Conservation (phyloP, 2,797 vertebrate species). For the Choloepus didactylus region DNA sequence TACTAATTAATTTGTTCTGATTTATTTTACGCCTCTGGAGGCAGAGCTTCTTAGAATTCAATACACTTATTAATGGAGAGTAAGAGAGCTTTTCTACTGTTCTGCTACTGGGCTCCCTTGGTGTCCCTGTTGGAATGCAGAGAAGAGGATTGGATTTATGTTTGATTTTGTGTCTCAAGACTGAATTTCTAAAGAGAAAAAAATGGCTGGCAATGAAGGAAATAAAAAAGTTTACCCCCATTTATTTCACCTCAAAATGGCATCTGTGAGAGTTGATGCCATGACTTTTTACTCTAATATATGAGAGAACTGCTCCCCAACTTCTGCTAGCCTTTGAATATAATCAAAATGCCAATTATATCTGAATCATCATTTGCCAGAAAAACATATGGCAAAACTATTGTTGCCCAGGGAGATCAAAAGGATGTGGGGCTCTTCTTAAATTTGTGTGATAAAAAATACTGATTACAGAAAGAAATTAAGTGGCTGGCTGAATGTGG, state of each 20-base stretch:
- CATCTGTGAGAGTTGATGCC: not conserved
- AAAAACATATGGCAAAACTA: conserved; percentile 50
- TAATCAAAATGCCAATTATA: conserved; percentile 48
- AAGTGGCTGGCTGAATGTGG: conserved; percentile 27
- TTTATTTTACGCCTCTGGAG: conserved; percentile 59
- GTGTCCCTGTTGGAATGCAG: not conserved
- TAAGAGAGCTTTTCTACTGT: conserved; percentile 1
- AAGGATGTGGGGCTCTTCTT: not conserved
- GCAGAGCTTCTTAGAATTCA: conserved; percentile 56
- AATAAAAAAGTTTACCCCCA: not conserved
- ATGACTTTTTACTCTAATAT: not conserved
- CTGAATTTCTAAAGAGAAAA: conserved; percentile 10
- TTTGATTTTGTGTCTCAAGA: conserved; percentile 32
- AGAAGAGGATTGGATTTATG: not conserved
- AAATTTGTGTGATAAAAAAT: conserved; percentile 47
- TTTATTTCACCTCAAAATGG: conserved; percentile 25
- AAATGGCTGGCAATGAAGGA: not conserved
- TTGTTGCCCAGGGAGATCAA: conserved; percentile 57
- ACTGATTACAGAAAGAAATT: conserved; percentile 59
- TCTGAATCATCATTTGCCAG: conserved; percentile 36
- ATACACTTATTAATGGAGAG: conserved; percentile 39
- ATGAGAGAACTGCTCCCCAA: not conserved
- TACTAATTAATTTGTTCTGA: conserved; percentile 70
- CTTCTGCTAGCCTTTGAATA: conserved; percentile 32
- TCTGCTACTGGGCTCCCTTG: not conserved